phyloP scores from a whole-genome alignment of 2,113 vertebrate species.

The Taurulus bubalis region DNA sequence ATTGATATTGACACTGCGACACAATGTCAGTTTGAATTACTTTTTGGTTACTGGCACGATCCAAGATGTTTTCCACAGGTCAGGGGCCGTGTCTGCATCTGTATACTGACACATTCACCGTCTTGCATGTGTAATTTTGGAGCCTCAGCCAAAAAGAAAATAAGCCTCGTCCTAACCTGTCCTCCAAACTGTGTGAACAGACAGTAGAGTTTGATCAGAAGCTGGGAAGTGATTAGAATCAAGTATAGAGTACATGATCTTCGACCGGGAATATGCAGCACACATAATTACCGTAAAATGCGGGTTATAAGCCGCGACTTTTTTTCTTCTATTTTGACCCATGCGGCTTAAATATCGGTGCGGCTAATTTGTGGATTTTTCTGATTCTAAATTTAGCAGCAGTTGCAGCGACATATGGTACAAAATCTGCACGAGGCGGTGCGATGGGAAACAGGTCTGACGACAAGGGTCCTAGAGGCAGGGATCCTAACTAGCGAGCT shows the following conservation, averaged over 20 bases:
- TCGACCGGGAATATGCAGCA: neutral
- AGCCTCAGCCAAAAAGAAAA: conserved; percentile 4
- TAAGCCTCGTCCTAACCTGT: neutral
- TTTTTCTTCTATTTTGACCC: no score
- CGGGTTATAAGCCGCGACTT: no score
- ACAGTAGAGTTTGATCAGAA: neutral
- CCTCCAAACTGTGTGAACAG: neutral
- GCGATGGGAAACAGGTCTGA: no score
- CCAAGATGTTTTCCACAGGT: neutral
- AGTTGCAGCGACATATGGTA: no score
- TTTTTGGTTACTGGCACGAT: neutral
- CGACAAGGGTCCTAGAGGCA: no score
- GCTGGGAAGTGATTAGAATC: neutral
- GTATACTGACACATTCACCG: neutral
- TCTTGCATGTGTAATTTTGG: neutral
- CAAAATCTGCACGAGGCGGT: no score
- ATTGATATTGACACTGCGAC: neutral
- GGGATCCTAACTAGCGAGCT: no score
- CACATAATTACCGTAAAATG: no score
- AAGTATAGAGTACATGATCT: neutral
- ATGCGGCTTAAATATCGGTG: no score
- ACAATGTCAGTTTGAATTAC: neutral
- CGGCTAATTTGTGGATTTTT: no score
- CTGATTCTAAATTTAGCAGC: no score
- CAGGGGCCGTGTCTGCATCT: neutral